Base-by-base conservation (phyloP, 1,140 invertebrate genomes). In the Eciton burchellii region DNA sequence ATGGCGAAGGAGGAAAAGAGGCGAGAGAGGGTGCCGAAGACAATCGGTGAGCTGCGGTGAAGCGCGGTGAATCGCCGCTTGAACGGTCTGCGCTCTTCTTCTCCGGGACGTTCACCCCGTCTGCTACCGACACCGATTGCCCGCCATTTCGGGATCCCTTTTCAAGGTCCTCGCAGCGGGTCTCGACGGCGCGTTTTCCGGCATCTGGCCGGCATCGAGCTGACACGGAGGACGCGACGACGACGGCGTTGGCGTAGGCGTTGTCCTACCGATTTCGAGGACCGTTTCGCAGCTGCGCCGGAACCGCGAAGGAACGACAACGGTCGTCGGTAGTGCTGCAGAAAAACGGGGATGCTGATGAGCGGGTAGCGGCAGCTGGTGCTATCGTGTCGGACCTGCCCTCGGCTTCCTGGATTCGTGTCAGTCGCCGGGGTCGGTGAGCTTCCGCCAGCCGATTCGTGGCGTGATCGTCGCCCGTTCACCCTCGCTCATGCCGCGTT, bases 381-480 rank as follows among this genome's bases (percentile, higher is more conserved):
- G 93, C 93, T 94, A 94, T 94, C 93, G 93, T 74, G 86, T 91
- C 84, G 88, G 88, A 88, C 86, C 89, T 82, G 86, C 73, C 86
- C 79, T 88, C 70, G 73, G 59, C 73, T 89, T 84, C 71, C 71
- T 83, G 74, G 76, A 90, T 88, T 90, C 90, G 91, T 94, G 93
- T 94, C 93, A 94, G 93, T 94, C 93, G 88, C 93, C 93, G 84
- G 93, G 93, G 83, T 94, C 93, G 60, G 93, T 91, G 41, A 94
- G 91, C 88, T 94, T 94, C 77, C 91, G 91, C 93, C 93, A 93
- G 66, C 92, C 93, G 83, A 94, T 91, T 88, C 90, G 90, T 83
- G 91, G 92, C 86, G 91, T 94, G 73, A 87, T 91, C 19, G 91
- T 88, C 5, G 90, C 89, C 65, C 91, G 89, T 91, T 91, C 92